phyloP scores from a whole-genome alignment of 2,888 invertebrate genomes.

The Mimachlamys varia region DNA sequence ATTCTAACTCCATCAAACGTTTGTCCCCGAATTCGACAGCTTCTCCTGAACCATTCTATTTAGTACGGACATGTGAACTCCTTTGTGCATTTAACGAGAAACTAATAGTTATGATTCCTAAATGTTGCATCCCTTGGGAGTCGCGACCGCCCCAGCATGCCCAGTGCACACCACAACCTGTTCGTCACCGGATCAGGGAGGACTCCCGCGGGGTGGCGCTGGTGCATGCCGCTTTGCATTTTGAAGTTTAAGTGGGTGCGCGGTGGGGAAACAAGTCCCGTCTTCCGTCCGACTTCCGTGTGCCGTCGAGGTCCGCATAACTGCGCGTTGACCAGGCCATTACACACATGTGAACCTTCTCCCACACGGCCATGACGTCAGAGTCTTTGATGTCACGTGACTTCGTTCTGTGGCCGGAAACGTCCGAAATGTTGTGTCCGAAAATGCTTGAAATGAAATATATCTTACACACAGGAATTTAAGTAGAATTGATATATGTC shows the following conservation, averaged over 20 bases:
- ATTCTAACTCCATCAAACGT: background rate
- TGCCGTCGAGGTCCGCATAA: background rate
- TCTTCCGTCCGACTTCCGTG: slow-evolving; percentile 19
- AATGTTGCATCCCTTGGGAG: background rate
- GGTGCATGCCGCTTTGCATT: background rate
- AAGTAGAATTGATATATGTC: background rate
- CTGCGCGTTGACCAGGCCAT: background rate
- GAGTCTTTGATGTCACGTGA: slow-evolving; percentile 31
- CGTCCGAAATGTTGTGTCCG: background rate
- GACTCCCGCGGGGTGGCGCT: slow-evolving; percentile 26
- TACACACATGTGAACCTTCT: background rate
- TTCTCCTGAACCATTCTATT: background rate
- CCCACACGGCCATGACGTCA: slow-evolving; percentile 10
- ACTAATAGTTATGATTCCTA: background rate
- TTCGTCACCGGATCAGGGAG: background rate
- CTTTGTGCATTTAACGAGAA: background rate
- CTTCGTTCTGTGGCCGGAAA: background rate
- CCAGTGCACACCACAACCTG: background rate
- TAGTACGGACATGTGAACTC: background rate
- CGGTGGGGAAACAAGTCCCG: slow-evolving; percentile 10
- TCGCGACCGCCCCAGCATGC: background rate
- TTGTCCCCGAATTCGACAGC: background rate
- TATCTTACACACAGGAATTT: slow-evolving; percentile 5
- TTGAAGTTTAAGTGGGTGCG: background rate
- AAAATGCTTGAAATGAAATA: background rate